These are phyloP conservation scores for Ashinkailepas kermadecensis DNA, from an alignment of 2,888 invertebrate genomes.

Conservation along the genomic window DNA sequence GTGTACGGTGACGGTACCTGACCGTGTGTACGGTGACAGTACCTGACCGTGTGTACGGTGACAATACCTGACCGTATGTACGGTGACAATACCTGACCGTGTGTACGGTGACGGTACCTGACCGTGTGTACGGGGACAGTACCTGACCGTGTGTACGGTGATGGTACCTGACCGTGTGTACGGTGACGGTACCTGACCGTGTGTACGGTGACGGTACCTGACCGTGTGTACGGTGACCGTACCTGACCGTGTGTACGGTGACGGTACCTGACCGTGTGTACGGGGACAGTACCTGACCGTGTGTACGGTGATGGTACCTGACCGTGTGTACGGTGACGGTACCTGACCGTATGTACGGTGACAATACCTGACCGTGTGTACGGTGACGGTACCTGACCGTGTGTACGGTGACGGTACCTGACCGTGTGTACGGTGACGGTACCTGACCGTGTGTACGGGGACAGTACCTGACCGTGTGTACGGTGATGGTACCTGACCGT, in stretches of 20 bases:
- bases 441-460: neutral
- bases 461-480: neutral
- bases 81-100: neutral
- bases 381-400: no score
- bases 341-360: neutral
- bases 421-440: neutral
- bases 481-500: no score
- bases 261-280: no score
- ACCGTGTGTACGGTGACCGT: no score
- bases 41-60: neutral
- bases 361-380: no score
- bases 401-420: neutral
- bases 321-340: no score
- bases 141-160: neutral
- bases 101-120: no score
- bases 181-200: slow-evolving; percentile 7
- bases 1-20: no score
- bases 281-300: neutral
- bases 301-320: neutral
- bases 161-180: neutral
- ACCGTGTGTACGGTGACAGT: no score
- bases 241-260: no score
- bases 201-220: neutral
- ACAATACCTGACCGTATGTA: slow-evolving; percentile 18
- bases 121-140: no score